Conservation (phyloP, 2,113 vertebrate genomes). For the Barnardius zonarius region DNA sequence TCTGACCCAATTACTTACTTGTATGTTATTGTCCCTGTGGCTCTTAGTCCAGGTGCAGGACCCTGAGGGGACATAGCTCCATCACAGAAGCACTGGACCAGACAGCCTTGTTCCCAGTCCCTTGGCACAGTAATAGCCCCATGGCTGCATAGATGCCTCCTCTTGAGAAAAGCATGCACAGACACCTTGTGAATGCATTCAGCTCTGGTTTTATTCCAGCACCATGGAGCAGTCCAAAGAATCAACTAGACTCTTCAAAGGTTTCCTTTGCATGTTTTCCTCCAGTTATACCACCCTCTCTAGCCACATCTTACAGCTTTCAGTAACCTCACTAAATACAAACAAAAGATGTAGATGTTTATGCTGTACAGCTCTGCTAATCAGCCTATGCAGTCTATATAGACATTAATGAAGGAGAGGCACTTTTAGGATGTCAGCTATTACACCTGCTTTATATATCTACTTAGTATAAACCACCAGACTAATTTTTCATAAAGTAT, state of each 20-base stretch:
- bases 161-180: not conserved
- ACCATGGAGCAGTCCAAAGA: not conserved
- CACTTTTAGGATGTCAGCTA: not conserved
- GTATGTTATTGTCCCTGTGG: not conserved
- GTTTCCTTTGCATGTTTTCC: fast-evolving
- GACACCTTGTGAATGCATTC: not conserved
- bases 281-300: not conserved
- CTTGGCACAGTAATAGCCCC: not conserved
- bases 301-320: not conserved
- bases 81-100: not conserved
- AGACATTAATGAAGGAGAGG: not conserved
- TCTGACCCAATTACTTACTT: not conserved
- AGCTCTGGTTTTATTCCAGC: not conserved
- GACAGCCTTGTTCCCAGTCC: not conserved
- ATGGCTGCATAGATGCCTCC: not conserved
- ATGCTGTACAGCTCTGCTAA: not conserved
- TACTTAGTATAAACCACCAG: not conserved
- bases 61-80: not conserved
- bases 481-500: not conserved
- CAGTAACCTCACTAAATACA: not conserved
- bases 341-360: not conserved
- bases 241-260: not conserved
- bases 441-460: not conserved
- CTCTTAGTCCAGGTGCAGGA: not conserved
- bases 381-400: not conserved